Percentiles rank a stretch among this genome's conserved stretches.
phyloP scores from a whole-genome alignment of 2,888 invertebrate species.

The Sinohyriopsis cumingii region DNA sequence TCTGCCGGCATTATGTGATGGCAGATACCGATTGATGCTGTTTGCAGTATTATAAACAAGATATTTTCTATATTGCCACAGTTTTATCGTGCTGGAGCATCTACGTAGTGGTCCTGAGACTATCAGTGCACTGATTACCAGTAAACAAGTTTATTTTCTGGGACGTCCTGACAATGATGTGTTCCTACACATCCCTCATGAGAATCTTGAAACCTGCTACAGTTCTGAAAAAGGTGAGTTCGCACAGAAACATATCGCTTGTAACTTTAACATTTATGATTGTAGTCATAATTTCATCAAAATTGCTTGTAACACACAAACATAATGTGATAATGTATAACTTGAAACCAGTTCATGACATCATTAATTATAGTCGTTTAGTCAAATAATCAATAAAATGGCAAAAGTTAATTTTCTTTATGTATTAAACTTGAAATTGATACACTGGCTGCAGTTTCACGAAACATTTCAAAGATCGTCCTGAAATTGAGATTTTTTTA shows the following conservation, averaged over 20 bases:
- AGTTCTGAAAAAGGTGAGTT: constrained; percentile 43
- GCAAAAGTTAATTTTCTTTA: too few relatives aligned
- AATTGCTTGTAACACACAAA: not conserved
- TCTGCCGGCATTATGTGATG: too few relatives aligned
- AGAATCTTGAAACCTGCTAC: constrained; percentile 56
- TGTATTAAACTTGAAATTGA: too few relatives aligned
- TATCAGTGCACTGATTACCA: constrained; percentile 86
- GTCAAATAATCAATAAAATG: too few relatives aligned
- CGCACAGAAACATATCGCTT: not conserved
- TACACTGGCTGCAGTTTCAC: too few relatives aligned
- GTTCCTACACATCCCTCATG: constrained; percentile 65
- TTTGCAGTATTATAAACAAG: too few relatives aligned
- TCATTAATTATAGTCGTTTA: too few relatives aligned
- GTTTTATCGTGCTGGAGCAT: constrained; percentile 87
- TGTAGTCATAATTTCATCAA: not conserved
- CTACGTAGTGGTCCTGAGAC: constrained; percentile 79
- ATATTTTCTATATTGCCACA: constrained; percentile 41
- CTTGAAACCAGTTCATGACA: not conserved
- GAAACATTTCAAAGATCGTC: too few relatives aligned
- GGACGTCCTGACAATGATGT: constrained; percentile 72
- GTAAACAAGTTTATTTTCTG: constrained; percentile 82
- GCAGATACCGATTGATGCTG: too few relatives aligned
- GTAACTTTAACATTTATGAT: not conserved
- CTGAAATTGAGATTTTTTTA: too few relatives aligned
- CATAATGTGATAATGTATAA: not conserved